A percentile compares a stretch with the other conserved stretches of the same genome.
These are phyloP conservation scores for Idaea aversata DNA, from an alignment of 2,888 invertebrate species.

Conservation along the genomic window DNA sequence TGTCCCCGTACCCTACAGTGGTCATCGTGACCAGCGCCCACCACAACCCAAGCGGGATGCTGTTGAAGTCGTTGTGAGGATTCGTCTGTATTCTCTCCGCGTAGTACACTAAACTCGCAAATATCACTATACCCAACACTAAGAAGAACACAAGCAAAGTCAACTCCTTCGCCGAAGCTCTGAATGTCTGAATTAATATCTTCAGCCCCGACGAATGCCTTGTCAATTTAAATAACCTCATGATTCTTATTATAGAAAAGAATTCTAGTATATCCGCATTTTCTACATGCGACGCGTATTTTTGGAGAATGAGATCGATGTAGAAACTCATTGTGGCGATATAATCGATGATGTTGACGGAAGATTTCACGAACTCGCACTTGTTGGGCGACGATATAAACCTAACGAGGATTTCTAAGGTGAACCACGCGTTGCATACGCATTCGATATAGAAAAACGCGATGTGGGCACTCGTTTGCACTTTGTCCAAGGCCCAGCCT, in stretches of 20 bases:
- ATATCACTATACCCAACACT: constrained; percentile 98
- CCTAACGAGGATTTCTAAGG: constrained; percentile 95
- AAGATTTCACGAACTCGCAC: constrained; percentile 96
- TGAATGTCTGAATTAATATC: constrained; percentile 98
- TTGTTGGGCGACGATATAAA: constrained; percentile 97
- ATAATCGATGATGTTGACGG: constrained; percentile 99
- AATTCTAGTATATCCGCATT: constrained; percentile 98
- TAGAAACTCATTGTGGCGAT: constrained; percentile 99
- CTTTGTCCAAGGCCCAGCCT: constrained; percentile 92
- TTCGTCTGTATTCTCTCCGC: constrained; percentile 97
- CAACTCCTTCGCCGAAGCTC: constrained; percentile 98
- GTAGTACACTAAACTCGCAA: constrained; percentile 98
- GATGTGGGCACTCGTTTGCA: constrained; percentile 96
- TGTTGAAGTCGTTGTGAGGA: constrained; percentile 98
- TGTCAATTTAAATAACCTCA: constrained; percentile 98
- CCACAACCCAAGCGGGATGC: constrained; percentile 98
- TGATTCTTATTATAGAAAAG: constrained; percentile 98
- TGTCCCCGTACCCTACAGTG: constrained; percentile 98
- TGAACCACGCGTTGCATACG: constrained; percentile 99
- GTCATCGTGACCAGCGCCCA: constrained; percentile 99
- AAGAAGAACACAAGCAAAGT: constrained; percentile 98
- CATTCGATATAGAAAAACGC: constrained; percentile 99
- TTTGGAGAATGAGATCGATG: constrained; percentile 94
- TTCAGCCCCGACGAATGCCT: constrained; percentile 98
- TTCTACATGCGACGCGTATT: constrained; percentile 94